These are phyloP conservation scores for Diploptera punctata DNA, from an alignment of 2,888 invertebrate species.

Conservation along the genomic window DNA sequence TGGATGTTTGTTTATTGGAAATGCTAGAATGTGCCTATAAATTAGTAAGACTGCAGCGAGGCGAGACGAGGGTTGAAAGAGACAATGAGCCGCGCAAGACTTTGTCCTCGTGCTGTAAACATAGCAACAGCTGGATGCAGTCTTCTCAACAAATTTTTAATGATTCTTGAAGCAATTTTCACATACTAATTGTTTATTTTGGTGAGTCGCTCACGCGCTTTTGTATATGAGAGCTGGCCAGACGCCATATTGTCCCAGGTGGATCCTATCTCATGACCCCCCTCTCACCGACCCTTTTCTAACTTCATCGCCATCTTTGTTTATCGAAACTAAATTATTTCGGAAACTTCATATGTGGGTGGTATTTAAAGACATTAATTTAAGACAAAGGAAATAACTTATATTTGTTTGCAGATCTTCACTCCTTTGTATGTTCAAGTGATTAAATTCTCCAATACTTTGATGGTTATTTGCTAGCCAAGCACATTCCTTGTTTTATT, in stretches of 20 bases:
- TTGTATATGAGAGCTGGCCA: slow-evolving; percentile 31
- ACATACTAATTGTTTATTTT: slow-evolving; percentile 36
- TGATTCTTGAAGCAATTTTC: slow-evolving; percentile 32
- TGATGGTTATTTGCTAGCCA: too few relatives aligned
- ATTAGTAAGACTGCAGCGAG: not conserved
- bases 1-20: too few relatives aligned
- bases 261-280: slow-evolving; percentile 21
- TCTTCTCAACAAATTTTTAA: slow-evolving; percentile 36
- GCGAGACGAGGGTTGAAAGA: too few relatives aligned
- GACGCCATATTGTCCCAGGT: slow-evolving; percentile 37
- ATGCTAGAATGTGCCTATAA: too few relatives aligned
- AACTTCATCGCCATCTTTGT: slow-evolving; percentile 34
- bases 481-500: too few relatives aligned
- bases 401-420: too few relatives aligned
- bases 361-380: not conserved
- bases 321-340: slow-evolving; percentile 27
- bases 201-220: slow-evolving; percentile 14
- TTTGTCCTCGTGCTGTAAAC: slow-evolving; percentile 24
- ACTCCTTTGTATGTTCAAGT: too few relatives aligned
- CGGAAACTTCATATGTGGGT: not conserved
- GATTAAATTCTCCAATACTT: too few relatives aligned
- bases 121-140: slow-evolving; percentile 33
- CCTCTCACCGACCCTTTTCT: not conserved
- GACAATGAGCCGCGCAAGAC: not conserved
- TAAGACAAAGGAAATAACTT: not conserved